Conservation (phyloP, 2,113 vertebrate species). For the Nematolebias whitei region DNA sequence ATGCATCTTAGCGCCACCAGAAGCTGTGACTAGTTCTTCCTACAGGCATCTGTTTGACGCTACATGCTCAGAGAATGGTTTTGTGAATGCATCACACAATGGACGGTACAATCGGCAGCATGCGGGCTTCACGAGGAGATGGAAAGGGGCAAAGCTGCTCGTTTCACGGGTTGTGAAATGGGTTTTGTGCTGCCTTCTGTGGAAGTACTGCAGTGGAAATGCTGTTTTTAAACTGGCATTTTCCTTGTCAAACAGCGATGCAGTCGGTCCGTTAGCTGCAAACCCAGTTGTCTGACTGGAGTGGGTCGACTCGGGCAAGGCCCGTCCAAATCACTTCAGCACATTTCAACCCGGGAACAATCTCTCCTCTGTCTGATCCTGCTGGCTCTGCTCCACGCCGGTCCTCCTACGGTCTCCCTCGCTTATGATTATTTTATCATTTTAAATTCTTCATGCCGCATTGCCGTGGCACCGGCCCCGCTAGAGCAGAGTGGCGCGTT, state of each 20-base stretch:
- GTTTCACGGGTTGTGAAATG: constrained; percentile 31
- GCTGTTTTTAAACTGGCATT: constrained; percentile 28
- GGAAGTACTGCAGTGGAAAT: constrained; percentile 23
- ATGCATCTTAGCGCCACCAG: constrained; percentile 14
- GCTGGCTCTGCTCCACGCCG: constrained; percentile 57
- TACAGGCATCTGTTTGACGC: constrained; percentile 66
- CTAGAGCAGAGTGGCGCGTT: constrained; percentile 61
- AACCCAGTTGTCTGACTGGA: constrained; percentile 53
- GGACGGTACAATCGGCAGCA: constrained; percentile 40
- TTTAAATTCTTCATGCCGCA: constrained; percentile 77
- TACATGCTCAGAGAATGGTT: constrained; percentile 28
- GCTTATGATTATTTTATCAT: constrained; percentile 77
- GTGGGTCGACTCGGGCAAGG: constrained; percentile 34
- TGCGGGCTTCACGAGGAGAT: constrained; percentile 38
- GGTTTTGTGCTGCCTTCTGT: constrained; percentile 41
- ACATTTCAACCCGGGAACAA: constrained; percentile 55
- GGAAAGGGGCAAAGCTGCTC: constrained; percentile 13
- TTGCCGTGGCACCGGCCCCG: constrained; percentile 54
- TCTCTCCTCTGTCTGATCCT: constrained; percentile 66
- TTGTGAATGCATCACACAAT: constrained; percentile 43
- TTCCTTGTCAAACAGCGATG: constrained; percentile 32
- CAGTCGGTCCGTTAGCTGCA: constrained; percentile 40
- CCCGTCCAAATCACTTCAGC: constrained; percentile 44
- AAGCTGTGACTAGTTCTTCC: constrained; percentile 60
- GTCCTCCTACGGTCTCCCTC: constrained; percentile 56